These are phyloP conservation scores for Melikaiella ostensackeni DNA, from an alignment of 2,888 invertebrate species.

Conservation along the genomic window DNA sequence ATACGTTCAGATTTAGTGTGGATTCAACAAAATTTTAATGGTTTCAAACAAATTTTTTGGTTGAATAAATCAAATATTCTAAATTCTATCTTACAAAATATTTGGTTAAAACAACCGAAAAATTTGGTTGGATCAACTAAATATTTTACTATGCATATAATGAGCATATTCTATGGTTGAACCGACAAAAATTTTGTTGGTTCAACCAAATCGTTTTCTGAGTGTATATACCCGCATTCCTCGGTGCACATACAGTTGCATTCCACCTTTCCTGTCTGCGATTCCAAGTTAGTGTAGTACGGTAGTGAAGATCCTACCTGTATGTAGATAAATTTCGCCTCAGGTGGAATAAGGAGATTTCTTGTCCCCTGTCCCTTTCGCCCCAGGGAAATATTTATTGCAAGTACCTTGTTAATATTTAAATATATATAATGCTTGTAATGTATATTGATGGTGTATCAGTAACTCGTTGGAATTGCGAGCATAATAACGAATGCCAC, in stretches of 20 bases:
- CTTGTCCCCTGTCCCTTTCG: not conserved
- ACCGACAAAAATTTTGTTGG: no score
- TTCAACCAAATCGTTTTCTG: no score
- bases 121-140: no score
- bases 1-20: no score
- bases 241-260: constrained; percentile 17
- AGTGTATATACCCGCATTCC: constrained; percentile 15
- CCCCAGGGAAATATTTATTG: constrained; percentile 1
- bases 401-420: not conserved
- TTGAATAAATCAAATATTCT: no score
- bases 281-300: constrained; percentile 23
- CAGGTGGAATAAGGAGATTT: not conserved
- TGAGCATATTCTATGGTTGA: no score
- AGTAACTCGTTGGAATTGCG: not conserved
- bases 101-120: no score
- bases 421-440: not conserved
- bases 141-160: no score
- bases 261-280: constrained; percentile 8
- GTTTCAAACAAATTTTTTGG: no score
- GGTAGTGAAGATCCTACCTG: constrained; percentile 29
- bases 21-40: no score
- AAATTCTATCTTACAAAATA: no score
- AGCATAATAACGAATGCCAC: not conserved
- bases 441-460: not conserved
- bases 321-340: constrained; percentile 3